phyloP scores from a whole-genome alignment of 2,797 vertebrate species.

The Enteromius afrohamiltoni region DNA sequence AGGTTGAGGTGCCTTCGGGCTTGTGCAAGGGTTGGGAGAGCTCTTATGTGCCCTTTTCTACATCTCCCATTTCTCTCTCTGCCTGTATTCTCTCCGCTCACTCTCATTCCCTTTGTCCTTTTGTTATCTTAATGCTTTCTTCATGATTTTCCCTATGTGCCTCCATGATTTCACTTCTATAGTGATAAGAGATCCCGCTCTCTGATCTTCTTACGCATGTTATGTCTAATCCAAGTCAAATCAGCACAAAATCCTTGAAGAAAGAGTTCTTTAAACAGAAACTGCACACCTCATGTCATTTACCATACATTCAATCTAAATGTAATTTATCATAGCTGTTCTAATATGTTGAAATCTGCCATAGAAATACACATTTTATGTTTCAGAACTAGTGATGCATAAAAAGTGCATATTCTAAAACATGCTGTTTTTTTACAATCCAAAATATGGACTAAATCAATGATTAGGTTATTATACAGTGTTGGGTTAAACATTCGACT shows the following conservation, averaged over 20 bases:
- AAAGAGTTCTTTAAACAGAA: neutral
- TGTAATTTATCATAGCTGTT: neutral
- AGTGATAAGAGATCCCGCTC: neutral
- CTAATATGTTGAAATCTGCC: neutral
- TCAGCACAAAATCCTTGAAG: neutral
- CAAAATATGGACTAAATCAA: too few species aligned
- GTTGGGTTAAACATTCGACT: too few species aligned
- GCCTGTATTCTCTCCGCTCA: neutral
- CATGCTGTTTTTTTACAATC: too few species aligned
- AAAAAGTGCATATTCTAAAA: neutral
- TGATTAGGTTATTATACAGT: too few species aligned
- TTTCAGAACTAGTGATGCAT: neutral
- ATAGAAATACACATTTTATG: neutral
- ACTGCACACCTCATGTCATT: neutral
- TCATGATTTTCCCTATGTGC: neutral
- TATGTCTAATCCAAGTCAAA: neutral
- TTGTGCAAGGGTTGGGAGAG: neutral
- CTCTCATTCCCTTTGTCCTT: conserved; percentile 8
- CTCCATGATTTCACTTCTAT: neutral
- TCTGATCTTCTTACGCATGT: neutral
- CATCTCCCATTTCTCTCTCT: neutral
- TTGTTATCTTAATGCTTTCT: neutral
- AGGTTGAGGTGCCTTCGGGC: conserved; percentile 16
- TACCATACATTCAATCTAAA: neutral
- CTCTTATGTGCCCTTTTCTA: conserved; percentile 19